phyloP scores from a whole-genome alignment of 2,113 vertebrate genomes.

The Tor tambroides region DNA sequence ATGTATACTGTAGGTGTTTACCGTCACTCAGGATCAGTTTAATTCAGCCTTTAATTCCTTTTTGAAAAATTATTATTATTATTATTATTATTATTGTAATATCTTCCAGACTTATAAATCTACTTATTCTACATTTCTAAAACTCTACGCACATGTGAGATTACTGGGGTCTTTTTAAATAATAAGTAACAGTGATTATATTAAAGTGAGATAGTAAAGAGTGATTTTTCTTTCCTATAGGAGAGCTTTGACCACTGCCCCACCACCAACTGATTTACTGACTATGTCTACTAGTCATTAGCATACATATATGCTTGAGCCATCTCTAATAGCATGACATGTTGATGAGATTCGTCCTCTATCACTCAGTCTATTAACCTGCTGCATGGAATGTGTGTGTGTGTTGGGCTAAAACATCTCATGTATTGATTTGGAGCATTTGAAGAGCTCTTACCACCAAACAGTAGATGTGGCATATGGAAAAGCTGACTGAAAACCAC shows the following conservation, averaged over 20 bases:
- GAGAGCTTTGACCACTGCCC: not conserved
- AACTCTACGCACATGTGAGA: not conserved
- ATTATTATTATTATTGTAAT: not conserved
- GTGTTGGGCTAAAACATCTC: slow-evolving; percentile 12
- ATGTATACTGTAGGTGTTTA: no score
- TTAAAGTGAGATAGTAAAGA: not conserved
- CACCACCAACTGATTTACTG: not conserved
- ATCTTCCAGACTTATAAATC: not conserved
- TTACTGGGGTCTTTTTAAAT: not conserved
- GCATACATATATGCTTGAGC: not conserved
- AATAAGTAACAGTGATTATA: not conserved
- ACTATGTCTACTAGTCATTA: slow-evolving; percentile 8
- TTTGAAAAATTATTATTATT: not conserved
- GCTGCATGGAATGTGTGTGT: not conserved
- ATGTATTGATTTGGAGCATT: not conserved
- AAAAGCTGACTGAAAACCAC: not conserved
- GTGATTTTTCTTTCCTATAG: not conserved
- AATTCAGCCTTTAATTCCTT: no score
- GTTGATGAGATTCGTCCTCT: slow-evolving; percentile 12
- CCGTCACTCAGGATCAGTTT: no score
- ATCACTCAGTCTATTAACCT: slow-evolving; percentile 19
- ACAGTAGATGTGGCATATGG: slow-evolving; percentile 1
- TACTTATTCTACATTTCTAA: not conserved
- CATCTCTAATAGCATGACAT: not conserved
- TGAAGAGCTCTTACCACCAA: not conserved